phyloP scores from a whole-genome alignment of 2,113 vertebrate species.

The Zapornia atra region DNA sequence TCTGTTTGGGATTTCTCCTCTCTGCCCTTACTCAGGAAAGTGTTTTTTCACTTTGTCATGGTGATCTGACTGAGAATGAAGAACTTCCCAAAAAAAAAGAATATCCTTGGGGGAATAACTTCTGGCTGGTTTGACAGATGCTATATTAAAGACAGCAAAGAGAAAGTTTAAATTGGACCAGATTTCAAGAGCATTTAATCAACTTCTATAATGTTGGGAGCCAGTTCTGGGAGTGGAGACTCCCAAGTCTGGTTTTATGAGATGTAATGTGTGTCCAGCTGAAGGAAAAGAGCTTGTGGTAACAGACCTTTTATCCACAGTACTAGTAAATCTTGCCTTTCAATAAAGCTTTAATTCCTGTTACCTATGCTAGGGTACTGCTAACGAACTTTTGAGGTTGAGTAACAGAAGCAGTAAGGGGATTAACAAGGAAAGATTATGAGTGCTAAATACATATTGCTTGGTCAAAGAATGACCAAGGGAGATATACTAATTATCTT shows the following conservation, averaged over 20 bases:
- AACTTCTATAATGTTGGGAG: background rate
- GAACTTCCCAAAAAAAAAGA: background rate
- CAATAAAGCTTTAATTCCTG: background rate
- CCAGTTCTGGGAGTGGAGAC: background rate
- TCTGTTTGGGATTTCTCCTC: background rate
- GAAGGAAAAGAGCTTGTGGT: background rate
- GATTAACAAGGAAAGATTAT: slow-evolving; percentile 3
- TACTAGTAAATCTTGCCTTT: background rate
- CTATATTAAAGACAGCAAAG: background rate
- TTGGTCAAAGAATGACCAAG: slow-evolving; percentile 9
- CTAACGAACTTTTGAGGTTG: background rate
- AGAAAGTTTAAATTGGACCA: background rate
- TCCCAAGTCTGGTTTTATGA: background rate
- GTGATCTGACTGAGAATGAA: background rate
- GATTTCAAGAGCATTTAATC: background rate
- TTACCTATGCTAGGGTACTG: background rate
- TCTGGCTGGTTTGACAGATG: background rate
- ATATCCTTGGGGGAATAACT: background rate
- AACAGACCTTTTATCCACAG: background rate
- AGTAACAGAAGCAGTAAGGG: background rate
- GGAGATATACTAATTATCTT: slow-evolving; percentile 22
- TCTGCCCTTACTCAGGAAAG: background rate
- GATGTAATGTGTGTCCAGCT: background rate
- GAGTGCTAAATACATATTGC: slow-evolving; percentile 6
- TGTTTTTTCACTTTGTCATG: background rate